Percentiles rank a stretch among this genome's conserved stretches.
These are phyloP conservation scores for Argentina silus DNA, from an alignment of 2,797 vertebrate species.

Conservation along the genomic window DNA sequence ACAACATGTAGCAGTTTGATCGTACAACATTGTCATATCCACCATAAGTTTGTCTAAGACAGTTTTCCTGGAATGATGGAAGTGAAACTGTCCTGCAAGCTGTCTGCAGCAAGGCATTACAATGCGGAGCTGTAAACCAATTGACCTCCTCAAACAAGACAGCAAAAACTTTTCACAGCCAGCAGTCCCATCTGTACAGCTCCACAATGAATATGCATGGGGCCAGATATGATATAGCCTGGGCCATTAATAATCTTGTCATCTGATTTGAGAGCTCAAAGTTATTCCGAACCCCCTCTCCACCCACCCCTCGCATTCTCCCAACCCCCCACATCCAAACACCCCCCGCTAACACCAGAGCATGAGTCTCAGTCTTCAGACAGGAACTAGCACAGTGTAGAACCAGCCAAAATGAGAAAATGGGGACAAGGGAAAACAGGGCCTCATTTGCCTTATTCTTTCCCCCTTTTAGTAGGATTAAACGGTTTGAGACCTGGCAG, in stretches of 20 bases:
- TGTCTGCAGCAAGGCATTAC: slow-evolving; percentile 32
- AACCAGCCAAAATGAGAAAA: slow-evolving; percentile 66
- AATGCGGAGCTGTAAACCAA: slow-evolving; percentile 42
- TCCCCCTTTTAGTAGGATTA: slow-evolving; percentile 75
- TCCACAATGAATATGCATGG: slow-evolving; percentile 95
- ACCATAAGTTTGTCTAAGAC: background rate
- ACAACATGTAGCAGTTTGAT: background rate
- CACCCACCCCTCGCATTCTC: slow-evolving; percentile 17
- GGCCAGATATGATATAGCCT: slow-evolving; percentile 87
- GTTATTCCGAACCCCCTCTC: slow-evolving; percentile 47
- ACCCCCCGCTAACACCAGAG: slow-evolving; percentile 32
- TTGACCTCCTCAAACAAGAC: slow-evolving; percentile 55
- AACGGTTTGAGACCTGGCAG: slow-evolving; percentile 79
- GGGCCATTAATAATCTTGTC: slow-evolving; percentile 97
- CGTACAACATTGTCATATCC: background rate
- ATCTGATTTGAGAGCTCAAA: slow-evolving; percentile 87
- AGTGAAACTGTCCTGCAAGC: slow-evolving; percentile 5
- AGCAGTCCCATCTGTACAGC: slow-evolving; percentile 87
- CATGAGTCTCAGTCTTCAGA: slow-evolving; percentile 28
- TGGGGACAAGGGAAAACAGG: slow-evolving; percentile 53
- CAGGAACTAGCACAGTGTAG: slow-evolving; percentile 64
- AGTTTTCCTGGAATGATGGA: background rate
- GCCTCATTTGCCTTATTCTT: slow-evolving; percentile 55
- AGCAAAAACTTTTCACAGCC: slow-evolving; percentile 68
- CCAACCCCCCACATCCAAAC: slow-evolving; percentile 25